phyloP scores from a whole-genome alignment of 1,140 invertebrate genomes.

The Mercenaria mercenaria region DNA sequence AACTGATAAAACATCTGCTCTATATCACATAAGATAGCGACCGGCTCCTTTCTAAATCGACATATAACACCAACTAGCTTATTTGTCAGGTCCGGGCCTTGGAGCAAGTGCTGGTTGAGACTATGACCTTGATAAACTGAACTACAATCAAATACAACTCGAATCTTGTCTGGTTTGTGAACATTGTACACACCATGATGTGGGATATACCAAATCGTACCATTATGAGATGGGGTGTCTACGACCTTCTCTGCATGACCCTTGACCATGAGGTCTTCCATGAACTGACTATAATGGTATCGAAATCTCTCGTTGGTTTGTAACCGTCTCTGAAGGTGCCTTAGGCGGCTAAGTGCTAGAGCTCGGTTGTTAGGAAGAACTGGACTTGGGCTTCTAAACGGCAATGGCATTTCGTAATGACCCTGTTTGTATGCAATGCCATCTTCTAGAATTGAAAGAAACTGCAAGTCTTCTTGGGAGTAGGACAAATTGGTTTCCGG shows the following conservation, averaged over 20 bases:
- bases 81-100: conserved; percentile 75
- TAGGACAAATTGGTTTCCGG: not conserved
- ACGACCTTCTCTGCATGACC: conserved; percentile 49
- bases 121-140: conserved; percentile 58
- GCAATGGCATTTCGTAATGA: conserved; percentile 18
- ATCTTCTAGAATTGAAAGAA: not conserved
- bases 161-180: conserved; percentile 64
- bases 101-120: conserved; percentile 75
- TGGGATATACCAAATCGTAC: conserved; percentile 66
- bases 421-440: not conserved
- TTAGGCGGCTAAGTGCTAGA: conserved; percentile 30
- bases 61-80: conserved; percentile 66
- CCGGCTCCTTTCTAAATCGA: conserved; percentile 67
- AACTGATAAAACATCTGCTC: conserved; percentile 51
- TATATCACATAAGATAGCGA: conserved; percentile 72
- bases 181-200: conserved; percentile 66
- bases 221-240: not conserved
- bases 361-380: conserved; percentile 36
- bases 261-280: not conserved
- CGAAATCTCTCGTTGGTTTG: not conserved
- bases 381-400: not conserved
- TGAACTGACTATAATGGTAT: conserved; percentile 28
- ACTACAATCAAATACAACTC: conserved; percentile 74
- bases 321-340: conserved; percentile 12
- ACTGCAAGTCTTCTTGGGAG: not conserved